phyloP scores from a whole-genome alignment of 1,140 invertebrate genomes.

The Camponotus floridanus region DNA sequence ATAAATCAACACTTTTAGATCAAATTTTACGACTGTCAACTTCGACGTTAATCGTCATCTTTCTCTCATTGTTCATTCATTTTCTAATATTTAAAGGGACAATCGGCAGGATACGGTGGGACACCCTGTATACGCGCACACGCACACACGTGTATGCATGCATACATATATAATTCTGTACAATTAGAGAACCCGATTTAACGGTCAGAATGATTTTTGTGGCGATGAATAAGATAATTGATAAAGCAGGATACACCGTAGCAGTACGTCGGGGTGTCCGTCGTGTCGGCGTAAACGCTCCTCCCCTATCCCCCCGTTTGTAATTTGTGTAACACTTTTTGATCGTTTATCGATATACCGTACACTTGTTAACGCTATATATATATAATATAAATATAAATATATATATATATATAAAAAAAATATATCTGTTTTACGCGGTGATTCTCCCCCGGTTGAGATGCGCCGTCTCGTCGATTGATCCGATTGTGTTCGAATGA shows the following conservation, averaged over 20 bases:
- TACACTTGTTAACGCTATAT: constrained; percentile 74
- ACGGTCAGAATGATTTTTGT: constrained; percentile 25
- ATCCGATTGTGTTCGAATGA: constrained; percentile 60
- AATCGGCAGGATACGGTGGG: not conserved
- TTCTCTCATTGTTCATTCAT: not conserved
- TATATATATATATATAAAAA: constrained; percentile 62
- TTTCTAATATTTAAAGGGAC: not conserved
- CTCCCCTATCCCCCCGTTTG: constrained; percentile 36
- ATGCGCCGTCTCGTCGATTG: constrained; percentile 39
- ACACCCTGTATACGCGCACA: constrained; percentile 42
- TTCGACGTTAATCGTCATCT: not conserved
- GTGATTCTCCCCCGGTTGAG: constrained; percentile 63
- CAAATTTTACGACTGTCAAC: no score
- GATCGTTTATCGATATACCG: constrained; percentile 74
- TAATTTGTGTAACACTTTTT: constrained; percentile 69
- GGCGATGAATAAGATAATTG: constrained; percentile 42
- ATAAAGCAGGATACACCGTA: constrained; percentile 36
- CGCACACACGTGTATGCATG: constrained; percentile 56
- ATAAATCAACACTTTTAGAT: not conserved
- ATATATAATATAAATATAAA: constrained; percentile 54
- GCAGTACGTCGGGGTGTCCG: constrained; percentile 56
- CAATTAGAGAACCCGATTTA: constrained; percentile 53
- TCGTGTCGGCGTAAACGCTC: constrained; percentile 64
- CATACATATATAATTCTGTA: constrained; percentile 60
- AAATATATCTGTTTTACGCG: constrained; percentile 68